phyloP scores from a whole-genome alignment of 2,797 vertebrate genomes.

The Acestrorhynchus altus region DNA sequence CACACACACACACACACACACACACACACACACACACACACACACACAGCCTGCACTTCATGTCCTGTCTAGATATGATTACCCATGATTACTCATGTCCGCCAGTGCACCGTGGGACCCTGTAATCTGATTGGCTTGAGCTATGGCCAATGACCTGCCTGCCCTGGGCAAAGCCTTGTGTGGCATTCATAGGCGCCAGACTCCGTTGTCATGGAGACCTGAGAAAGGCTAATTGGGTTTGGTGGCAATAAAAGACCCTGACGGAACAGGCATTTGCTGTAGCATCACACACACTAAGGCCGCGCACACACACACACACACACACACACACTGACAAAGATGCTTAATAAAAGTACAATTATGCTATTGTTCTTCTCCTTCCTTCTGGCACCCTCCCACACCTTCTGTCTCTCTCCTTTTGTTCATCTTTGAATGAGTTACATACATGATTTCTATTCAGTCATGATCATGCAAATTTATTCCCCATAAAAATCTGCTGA shows the following conservation, averaged over 20 bases:
- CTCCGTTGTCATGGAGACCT: constrained; percentile 75
- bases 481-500: not conserved
- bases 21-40: constrained; percentile 22
- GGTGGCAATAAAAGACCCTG: constrained; percentile 66
- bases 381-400: constrained; percentile 39
- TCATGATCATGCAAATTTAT: not conserved
- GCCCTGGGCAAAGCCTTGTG: constrained; percentile 71
- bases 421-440: constrained; percentile 1
- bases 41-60: constrained; percentile 41
- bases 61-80: constrained; percentile 58
- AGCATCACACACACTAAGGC: constrained; percentile 37
- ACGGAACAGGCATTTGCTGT: constrained; percentile 52
- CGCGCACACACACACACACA: constrained; percentile 41
- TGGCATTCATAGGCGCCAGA: constrained; percentile 71
- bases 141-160: constrained; percentile 68
- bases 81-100: constrained; percentile 73
- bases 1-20: constrained; percentile 19
- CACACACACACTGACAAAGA: constrained; percentile 28
- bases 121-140: constrained; percentile 77
- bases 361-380: constrained; percentile 34
- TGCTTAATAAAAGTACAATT: constrained; percentile 41
- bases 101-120: constrained; percentile 65
- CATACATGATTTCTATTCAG: not conserved
- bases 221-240: constrained; percentile 81
- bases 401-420: constrained; percentile 23